Base-by-base conservation (phyloP, 2,113 vertebrate species). In the Gobius niger region DNA sequence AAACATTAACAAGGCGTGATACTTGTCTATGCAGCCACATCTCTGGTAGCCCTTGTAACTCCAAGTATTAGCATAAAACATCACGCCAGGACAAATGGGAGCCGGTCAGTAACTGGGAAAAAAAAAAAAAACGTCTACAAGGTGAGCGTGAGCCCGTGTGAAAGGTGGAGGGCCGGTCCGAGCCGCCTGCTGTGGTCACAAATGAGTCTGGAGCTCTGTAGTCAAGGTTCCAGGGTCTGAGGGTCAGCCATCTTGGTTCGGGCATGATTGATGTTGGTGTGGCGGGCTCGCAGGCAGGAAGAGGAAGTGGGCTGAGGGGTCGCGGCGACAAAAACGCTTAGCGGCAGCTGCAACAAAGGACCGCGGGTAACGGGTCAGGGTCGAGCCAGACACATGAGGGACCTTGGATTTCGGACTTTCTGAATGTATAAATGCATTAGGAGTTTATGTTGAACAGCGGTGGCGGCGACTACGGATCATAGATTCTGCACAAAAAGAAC, bases 231-330 rank as follows among this genome's bases (percentile, higher is more conserved):
- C 3, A 34, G 24, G 24, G 24, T 34, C 24, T 34, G 24, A 84
- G 75, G 83, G 87, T 86, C 85, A 77, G 83, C 70, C 80, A 78
- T 88, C 78, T 89, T 72, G 75, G 77, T 72, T 74, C 70, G 83
- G 83, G 63, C 68, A 76, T 89, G 89, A 90, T 89, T 85, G 89
- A 89, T 90, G 85, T 70, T 75, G 75, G 75, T 82, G 65, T 64
- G 81, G 61, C 65, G 7, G 59, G 47, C 78, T 80, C 69, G 83
- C 87, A 75, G 85, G 82, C 83, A 80, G 73, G 67, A 77, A 81
- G 77, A 87, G 89, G 89, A 89, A 89, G 86, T 75, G 76, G 66
- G 80, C 47, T 78, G 84, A 87, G 7, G 68, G 85, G 85, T 89
- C 83, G 80, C 65, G 11, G 13, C 80, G 86, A 89, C 87, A 88